Evolutionary conservation across 2,797 vertebrate genomes (phyloP).

Genomic region (Mycteria americana): DNA sequence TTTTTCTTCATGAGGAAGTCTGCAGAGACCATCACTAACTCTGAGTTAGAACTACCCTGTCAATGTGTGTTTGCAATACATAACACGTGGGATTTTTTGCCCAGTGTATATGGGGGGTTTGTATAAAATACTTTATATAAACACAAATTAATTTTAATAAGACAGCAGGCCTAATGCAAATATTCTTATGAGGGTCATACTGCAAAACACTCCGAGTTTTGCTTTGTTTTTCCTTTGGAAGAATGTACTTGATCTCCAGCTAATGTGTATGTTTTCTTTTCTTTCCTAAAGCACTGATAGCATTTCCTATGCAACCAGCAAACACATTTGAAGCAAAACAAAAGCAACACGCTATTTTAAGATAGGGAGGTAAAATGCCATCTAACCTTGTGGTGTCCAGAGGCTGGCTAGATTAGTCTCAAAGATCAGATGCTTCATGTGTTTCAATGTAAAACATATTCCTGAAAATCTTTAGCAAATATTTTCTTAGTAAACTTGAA

Average conservation of each 20-base stretch:
- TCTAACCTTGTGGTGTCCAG: background rate
- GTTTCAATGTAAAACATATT: background rate
- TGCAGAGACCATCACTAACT: background rate
- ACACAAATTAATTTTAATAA: constrained; percentile 11
- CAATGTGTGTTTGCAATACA: background rate
- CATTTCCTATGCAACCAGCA: background rate
- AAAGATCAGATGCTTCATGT: background rate
- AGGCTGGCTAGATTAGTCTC: background rate
- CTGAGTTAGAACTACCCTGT: background rate
- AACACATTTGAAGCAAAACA: background rate
- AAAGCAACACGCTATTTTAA: background rate
- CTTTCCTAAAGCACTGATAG: background rate
- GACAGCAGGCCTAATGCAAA: background rate
- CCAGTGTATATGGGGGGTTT: background rate
- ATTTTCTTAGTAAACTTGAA: background rate
- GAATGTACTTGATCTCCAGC: background rate
- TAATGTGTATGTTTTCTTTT: background rate
- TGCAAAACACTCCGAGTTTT: background rate
- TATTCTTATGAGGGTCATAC: constrained; percentile 12
- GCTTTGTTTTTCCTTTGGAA: constrained; percentile 28
- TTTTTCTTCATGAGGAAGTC: background rate
- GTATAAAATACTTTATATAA: background rate
- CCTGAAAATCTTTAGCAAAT: background rate
- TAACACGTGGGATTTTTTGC: background rate
- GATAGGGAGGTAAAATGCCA: background rate